Evolutionary conservation across 2,888 invertebrate species (phyloP), one percentile per base, ranked within the genome.

Genomic region (Hyppa rectilinea): DNA sequence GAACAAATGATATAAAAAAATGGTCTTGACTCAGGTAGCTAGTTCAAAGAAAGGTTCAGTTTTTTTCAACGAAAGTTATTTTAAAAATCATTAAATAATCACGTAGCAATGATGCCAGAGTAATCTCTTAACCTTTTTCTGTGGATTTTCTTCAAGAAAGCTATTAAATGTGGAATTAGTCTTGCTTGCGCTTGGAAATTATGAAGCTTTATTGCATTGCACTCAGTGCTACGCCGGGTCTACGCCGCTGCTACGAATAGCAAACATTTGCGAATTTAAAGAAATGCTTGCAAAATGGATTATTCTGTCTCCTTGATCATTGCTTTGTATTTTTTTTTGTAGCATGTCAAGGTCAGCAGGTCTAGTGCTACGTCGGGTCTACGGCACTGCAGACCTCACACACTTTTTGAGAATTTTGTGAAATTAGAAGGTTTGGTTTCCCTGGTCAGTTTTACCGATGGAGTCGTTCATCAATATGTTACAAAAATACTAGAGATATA

Each of bases 331-430:
- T 26, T 45, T 36, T 43, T 31, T 20, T 61, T 20, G 4, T 1
- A 26, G 20, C 6, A n/a, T 12, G 14, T 17, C 29, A n/a, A 53
- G 36, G 38, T 40, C 29, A n/a, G 38, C 20, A 31, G 29, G 10
- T 29, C 2, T n/a, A 65, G 36, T 38, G 60, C 36, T 65, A 29
- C 34, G 26, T 43, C 20, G 14, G 20, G 29, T 50, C 69, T 68
- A 69, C 40, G 69, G 4, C 5, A 3, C 12, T 36, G 64, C 65
- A 67, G 56, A 26, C 5, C 14, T 12, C 3, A 6, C n/a, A 14
- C 26, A 43, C 10, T 5, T 26, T 9, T 26, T n/a, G 31, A 7
- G 12, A 53, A 40, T 63, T 23, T 52, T 20, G 23, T 12, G 14
- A 23, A 53, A 53, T 12, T 45, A 55, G 20, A 17, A n/a, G 6